Evolutionary conservation across 2,797 vertebrate species (phyloP), one percentile per base, ranked within the genome.

Genomic region (Sciaenops ocellatus): DNA sequence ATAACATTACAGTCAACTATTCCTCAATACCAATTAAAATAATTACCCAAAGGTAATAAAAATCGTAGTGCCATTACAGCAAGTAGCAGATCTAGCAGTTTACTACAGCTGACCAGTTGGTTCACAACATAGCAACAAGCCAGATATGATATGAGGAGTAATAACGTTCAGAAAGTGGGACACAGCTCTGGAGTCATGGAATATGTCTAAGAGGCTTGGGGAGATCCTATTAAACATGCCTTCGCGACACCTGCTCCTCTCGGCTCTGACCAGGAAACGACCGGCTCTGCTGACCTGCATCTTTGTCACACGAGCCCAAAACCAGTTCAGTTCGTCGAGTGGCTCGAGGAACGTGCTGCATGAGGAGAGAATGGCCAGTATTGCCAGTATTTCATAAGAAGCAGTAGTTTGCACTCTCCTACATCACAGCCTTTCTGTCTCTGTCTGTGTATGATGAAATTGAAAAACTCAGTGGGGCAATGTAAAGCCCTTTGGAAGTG

Each of bases 161-260:
- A 74, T 77, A 84, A 64, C 69, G 73, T 20, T 55, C 69, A 67
- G 78, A 87, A 94, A 92, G 87, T 94, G 88, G 92, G 93, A 84
- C 93, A 87, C 66, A 41, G 83, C 87, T 82, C 90, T 78, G 80
- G 86, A 93, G 90, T 91, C 88, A 79, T 83, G 91, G 90, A 94
- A 85, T 85, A 87, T 79, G 67, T 87, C 90, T 90, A 93, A 94
- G 94, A 92, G 87, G 93, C 91, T 94, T 92, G 90, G 68, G 70
- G 64, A 84, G 90, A 95, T 94, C 94, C 93, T 90, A 93, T 94
- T 96, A 95, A 95, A 94, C 83, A 76, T 81, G 59, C 59, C 93
- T 89, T 84, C 57, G 44, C 91, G 89, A 86, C 92, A 94, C 90
- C 93, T 95, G 89, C 88, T 93, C 83, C 87, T 90, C 80, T 71